Base-by-base conservation (phyloP, 2,888 invertebrate species). In the Phasia obesa region DNA sequence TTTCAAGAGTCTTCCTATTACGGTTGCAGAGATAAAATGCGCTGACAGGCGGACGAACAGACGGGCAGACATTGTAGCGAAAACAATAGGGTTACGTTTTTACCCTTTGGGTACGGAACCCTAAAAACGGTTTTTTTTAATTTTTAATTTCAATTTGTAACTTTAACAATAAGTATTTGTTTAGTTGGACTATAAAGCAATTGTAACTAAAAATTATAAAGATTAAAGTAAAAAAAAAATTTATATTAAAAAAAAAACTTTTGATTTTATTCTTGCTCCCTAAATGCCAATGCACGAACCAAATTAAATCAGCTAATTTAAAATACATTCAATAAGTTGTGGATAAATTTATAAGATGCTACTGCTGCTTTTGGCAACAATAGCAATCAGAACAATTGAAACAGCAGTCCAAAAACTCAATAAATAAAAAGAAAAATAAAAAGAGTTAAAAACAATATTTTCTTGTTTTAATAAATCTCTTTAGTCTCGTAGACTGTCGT, bases 391-490 rank as follows among this genome's bases (percentile, higher is more conserved):
- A 23, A 44, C 53, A 67, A 53, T 62, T 6, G 21, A 42, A 64
- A 35, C 23, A 49, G 47, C 11, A 47, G n/a, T 5, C 2, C 2
- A 38, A 51, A 13, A 19, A 23, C 31, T 9, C 62, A 38, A 70
- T 23, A 51, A 15, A 25, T 7, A 23, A 17, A 47, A 55, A 55
- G 17, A 13, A 21, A 44, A 9, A n/a, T 11, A 35, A 6, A 35
- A 11, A 35, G 11, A 11, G 9, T 0, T 4, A 60, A 15, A 42
- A 53, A 57, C 53, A 53, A 77, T 44, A 76, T 69, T 69, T 75
- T 75, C 15, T 57, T 75, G 44, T 75, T 65, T 70, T 75, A 70
- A 81, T 81, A 81, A 81, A 75, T 81, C 70, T 75, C n/a, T 53
- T 55, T 47, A 55, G 53, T 44, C n/a, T 21, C 21, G 42, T 27